These are phyloP conservation scores for Brenthis daphne DNA, from an alignment of 2,888 invertebrate species.

Conservation along the genomic window DNA sequence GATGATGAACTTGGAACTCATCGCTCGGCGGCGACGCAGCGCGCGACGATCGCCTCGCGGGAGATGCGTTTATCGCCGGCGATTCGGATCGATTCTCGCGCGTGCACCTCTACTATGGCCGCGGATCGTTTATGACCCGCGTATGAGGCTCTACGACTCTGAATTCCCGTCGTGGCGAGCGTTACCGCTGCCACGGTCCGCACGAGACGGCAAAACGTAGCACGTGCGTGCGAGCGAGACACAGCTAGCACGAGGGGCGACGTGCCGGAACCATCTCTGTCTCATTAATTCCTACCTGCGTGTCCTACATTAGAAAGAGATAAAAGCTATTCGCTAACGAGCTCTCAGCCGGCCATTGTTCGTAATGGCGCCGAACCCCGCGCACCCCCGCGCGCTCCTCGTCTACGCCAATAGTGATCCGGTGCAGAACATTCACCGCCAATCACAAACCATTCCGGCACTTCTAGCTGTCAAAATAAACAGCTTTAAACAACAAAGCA, in stretches of 20 bases:
- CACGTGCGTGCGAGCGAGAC: slow-evolving; percentile 72
- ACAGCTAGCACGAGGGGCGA: slow-evolving; percentile 56
- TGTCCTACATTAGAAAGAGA: slow-evolving; percentile 81
- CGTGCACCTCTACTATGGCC: slow-evolving; percentile 84
- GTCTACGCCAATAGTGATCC: slow-evolving; percentile 80
- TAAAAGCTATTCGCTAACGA: slow-evolving; percentile 82
- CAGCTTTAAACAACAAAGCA: slow-evolving; percentile 67
- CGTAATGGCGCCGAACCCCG: slow-evolving; percentile 77
- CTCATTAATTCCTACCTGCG: slow-evolving; percentile 82
- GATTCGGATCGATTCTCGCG: slow-evolving; percentile 83
- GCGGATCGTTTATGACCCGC: slow-evolving; percentile 93
- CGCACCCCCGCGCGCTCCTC: slow-evolving; percentile 67
- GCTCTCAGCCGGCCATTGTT: slow-evolving; percentile 79
- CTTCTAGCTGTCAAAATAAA: slow-evolving; percentile 81
- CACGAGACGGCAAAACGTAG: slow-evolving; percentile 78
- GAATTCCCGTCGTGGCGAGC: slow-evolving; percentile 87
- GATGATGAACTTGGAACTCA: slow-evolving; percentile 98
- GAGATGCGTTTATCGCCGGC: slow-evolving; percentile 81
- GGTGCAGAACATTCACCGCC: slow-evolving; percentile 82
- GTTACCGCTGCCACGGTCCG: slow-evolving; percentile 79
- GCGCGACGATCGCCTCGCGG: slow-evolving; percentile 81
- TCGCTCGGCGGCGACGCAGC: slow-evolving; percentile 85
- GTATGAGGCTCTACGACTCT: slow-evolving; percentile 93
- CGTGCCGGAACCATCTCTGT: slow-evolving; percentile 75
- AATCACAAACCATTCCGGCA: slow-evolving; percentile 82